phyloP scores from a whole-genome alignment of 2,888 invertebrate genomes.

The Pterostichus niger region DNA sequence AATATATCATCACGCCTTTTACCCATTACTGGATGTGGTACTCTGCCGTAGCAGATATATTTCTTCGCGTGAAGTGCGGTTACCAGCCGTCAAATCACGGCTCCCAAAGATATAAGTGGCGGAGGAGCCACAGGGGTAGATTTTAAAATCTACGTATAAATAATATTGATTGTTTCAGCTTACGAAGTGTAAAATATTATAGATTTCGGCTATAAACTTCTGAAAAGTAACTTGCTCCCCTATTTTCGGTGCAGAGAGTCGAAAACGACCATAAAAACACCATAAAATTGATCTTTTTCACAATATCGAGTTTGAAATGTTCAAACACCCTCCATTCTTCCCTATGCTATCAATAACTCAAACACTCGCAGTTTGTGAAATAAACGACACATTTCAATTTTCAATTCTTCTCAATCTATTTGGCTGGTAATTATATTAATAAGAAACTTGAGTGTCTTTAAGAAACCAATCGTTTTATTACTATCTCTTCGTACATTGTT shows the following conservation, averaged over 20 bases:
- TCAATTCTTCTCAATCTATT: not conserved
- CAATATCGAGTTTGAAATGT: conserved; percentile 27
- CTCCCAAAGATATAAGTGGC: no score
- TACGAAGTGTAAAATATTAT: no score
- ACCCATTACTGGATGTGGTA: no score
- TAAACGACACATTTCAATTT: not conserved
- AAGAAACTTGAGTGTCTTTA: not conserved
- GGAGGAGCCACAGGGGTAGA: no score
- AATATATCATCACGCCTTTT: no score
- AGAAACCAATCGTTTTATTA: conserved; percentile 1
- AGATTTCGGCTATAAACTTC: conserved; percentile 19
- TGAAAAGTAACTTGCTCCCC: conserved; percentile 17
- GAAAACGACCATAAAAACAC: conserved; percentile 20
- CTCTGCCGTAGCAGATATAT: no score
- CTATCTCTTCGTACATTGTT: not conserved
- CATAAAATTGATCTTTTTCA: conserved; percentile 53
- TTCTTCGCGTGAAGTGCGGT: no score
- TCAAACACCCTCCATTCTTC: conserved; percentile 6
- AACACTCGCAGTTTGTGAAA: not conserved
- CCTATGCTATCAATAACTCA: conserved; percentile 8
- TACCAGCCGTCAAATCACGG: no score
- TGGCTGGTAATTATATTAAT: not conserved
- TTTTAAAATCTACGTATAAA: no score
- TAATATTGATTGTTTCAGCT: no score
- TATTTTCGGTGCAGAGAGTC: conserved; percentile 13